phyloP scores from a whole-genome alignment of 2,113 vertebrate genomes.

The Passer montanus region DNA sequence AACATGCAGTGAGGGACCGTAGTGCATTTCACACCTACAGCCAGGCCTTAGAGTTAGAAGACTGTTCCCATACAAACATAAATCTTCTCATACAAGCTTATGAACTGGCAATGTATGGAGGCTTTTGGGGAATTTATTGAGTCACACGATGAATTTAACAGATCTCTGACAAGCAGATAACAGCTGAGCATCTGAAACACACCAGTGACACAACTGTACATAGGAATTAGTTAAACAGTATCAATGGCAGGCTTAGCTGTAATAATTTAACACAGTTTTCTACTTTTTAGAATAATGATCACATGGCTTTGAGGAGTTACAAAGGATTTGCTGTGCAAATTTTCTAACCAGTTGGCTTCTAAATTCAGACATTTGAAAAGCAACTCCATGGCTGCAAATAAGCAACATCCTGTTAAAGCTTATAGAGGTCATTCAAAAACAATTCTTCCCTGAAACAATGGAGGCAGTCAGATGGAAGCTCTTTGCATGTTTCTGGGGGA shows the following conservation, averaged over 20 bases:
- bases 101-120: neutral
- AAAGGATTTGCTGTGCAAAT: neutral
- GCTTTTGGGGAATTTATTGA: neutral
- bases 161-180: neutral
- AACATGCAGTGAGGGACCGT: accelerated
- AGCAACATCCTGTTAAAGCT: slow-evolving; percentile 1
- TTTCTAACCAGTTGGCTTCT: neutral
- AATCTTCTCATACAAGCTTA: neutral
- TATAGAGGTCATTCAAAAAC: slow-evolving; percentile 2
- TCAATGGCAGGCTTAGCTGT: neutral
- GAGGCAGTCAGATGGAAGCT: slow-evolving; percentile 37
- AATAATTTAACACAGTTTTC: neutral
- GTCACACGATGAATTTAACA: neutral
- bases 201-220: neutral
- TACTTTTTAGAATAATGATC: neutral
- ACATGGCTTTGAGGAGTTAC: neutral
- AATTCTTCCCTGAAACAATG: slow-evolving; percentile 42
- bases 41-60: neutral
- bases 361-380: neutral
- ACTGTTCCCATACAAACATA: neutral
- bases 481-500: neutral
- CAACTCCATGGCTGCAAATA: neutral
- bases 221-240: neutral
- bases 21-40: neutral
- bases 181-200: neutral